A percentile compares a stretch with the other conserved stretches of the same genome.
phyloP scores from a whole-genome alignment of 37 sponge, comb jelly and placozoan genomes.

The Geodia barretti region DNA sequence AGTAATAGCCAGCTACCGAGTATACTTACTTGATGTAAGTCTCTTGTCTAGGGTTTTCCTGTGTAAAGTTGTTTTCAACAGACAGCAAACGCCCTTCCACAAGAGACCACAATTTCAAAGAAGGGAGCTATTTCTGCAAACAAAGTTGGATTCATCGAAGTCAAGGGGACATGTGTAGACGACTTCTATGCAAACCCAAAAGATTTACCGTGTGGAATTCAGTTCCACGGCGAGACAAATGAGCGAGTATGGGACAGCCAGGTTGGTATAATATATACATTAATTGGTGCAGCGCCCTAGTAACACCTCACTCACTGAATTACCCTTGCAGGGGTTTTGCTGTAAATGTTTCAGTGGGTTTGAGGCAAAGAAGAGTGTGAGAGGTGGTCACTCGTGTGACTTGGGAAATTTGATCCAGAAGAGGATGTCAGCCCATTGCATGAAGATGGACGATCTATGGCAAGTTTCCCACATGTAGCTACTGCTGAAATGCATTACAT shows the following conservation, averaged over 20 bases:
- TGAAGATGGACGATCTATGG: conserved; percentile 54
- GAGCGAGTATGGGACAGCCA: conserved; percentile 71
- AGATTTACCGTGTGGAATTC: conserved; percentile 55
- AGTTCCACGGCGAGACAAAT: conserved; percentile 9
- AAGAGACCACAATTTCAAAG: conserved; percentile 23
- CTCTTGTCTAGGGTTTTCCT: background rate
- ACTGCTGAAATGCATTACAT: background rate
- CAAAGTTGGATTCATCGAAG: too few species aligned
- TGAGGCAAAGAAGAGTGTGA: background rate
- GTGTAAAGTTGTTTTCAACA: conserved; percentile 2
- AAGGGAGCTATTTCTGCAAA: too few species aligned
- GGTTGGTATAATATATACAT: conserved; percentile 18
- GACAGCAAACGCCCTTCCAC: conserved; percentile 71
- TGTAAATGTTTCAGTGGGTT: conserved; percentile 39
- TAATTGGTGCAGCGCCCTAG: too few species aligned
- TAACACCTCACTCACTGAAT: background rate
- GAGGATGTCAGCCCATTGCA: conserved; percentile 54
- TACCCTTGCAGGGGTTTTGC: conserved; percentile 68
- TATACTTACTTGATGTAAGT: conserved; percentile 70
- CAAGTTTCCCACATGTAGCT: background rate
- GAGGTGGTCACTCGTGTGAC: background rate
- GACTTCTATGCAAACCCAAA: conserved; percentile 3
- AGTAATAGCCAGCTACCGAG: conserved; percentile 60
- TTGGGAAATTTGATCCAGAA: background rate
- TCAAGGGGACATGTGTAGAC: too few species aligned